phyloP scores from a whole-genome alignment of 2,888 invertebrate genomes.

The Morpho achilles region DNA sequence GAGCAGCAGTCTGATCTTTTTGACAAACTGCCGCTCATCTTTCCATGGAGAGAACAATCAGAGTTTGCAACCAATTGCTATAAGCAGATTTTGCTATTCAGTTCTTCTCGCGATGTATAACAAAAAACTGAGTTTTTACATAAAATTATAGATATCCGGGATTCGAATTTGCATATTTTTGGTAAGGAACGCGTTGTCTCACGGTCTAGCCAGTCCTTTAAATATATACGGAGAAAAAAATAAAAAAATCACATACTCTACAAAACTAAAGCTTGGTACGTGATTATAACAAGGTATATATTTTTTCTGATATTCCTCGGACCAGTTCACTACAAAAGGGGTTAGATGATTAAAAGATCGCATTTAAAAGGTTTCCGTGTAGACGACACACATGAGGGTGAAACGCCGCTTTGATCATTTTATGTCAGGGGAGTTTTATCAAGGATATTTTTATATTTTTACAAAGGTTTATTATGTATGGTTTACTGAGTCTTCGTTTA shows the following conservation, averaged over 20 bases:
- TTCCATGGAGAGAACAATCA: too few species aligned
- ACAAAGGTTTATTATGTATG: neutral
- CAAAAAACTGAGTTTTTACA: too few species aligned
- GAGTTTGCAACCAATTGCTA: too few species aligned
- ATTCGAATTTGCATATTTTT: too few species aligned
- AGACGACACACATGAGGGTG: constrained; percentile 4
- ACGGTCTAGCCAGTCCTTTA: neutral
- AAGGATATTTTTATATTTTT: constrained; percentile 6
- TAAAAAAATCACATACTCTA: neutral
- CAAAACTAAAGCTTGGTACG: neutral
- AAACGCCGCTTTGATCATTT: constrained; percentile 15
- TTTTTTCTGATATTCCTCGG: too few species aligned
- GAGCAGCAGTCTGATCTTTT: too few species aligned
- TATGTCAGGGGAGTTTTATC: constrained; percentile 4
- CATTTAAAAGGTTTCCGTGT: constrained; percentile 10
- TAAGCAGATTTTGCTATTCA: too few species aligned
- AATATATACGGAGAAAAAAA: neutral
- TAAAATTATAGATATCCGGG: too few species aligned
- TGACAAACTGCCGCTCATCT: too few species aligned
- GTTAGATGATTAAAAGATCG: constrained; percentile 5
- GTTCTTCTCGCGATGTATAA: too few species aligned
- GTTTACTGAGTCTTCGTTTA: neutral
- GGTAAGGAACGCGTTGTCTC: too few species aligned
- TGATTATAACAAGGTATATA: constrained; percentile 1
- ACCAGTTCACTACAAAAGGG: neutral